These are phyloP conservation scores for Cryptocephalus moraei DNA, from an alignment of 2,888 invertebrate species.

Conservation along the genomic window DNA sequence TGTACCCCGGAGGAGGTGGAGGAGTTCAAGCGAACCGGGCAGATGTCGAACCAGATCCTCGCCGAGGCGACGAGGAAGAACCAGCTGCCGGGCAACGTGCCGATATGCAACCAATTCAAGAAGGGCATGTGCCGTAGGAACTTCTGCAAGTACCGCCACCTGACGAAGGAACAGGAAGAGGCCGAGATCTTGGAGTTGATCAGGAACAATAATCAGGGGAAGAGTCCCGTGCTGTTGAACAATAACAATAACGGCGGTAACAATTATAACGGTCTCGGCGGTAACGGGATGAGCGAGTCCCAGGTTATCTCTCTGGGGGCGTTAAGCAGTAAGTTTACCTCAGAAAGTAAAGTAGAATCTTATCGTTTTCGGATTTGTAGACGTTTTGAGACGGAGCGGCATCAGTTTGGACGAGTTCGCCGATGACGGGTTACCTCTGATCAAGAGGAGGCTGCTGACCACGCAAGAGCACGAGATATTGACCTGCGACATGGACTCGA, in stretches of 20 bases:
- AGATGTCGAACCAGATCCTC: conserved; percentile 51
- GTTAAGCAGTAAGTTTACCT: conserved; percentile 13
- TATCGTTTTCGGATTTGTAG: conserved; percentile 3
- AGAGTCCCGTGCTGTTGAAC: conserved; percentile 11
- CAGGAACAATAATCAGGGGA: conserved; percentile 24
- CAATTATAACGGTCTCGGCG: too few species aligned
- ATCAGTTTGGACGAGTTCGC: conserved; percentile 29
- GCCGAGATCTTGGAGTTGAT: conserved; percentile 33
- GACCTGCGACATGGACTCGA: conserved; percentile 18
- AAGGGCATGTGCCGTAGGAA: conserved; percentile 40
- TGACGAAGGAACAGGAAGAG: conserved; percentile 35
- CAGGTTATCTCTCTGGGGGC: conserved; percentile 15
- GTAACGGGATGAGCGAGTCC: conserved; percentile 15
- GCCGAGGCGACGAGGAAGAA: conserved; percentile 37
- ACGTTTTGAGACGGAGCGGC: conserved; percentile 20
- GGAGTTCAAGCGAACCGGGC: conserved; percentile 61
- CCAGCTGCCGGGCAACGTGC: conserved; percentile 36
- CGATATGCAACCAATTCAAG: conserved; percentile 42
- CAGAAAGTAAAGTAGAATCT: background rate
- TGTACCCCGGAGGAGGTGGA: conserved; percentile 68
- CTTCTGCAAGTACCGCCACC: conserved; percentile 35
- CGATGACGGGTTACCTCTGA: conserved; percentile 30
- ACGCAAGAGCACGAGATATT: conserved; percentile 21
- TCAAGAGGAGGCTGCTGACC: conserved; percentile 32
- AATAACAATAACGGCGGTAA: conserved; percentile 6